Percentiles rank a stretch among this genome's conserved stretches.
Conservation (phyloP, 1,140 invertebrate species). For the Diorhabda elongata region DNA sequence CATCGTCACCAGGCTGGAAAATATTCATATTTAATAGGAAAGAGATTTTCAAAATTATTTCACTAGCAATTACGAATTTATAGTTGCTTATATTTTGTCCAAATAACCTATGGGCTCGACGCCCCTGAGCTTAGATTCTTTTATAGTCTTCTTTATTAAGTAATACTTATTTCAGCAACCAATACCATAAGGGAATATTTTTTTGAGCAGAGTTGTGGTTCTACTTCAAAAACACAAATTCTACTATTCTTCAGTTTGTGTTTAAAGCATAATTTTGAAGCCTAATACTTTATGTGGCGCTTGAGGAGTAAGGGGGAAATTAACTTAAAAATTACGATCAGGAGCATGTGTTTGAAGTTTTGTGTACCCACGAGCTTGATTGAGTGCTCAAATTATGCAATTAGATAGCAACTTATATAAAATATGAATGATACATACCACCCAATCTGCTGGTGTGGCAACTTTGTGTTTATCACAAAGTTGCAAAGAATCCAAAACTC, state of each 20-base stretch:
- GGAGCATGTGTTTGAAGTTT: neutral
- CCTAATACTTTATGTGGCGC: no score
- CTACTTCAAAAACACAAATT: no score
- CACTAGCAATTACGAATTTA: neutral
- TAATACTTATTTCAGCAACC: neutral
- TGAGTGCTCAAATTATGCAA: neutral
- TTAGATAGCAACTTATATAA: neutral
- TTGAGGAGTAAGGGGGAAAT: neutral
- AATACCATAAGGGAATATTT: neutral
- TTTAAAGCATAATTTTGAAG: no score
- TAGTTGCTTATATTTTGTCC: neutral
- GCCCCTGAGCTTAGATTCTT: neutral
- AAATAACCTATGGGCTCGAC: neutral
- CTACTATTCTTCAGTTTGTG: no score
- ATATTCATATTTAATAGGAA: conserved; percentile 19
- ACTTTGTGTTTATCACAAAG: conserved; percentile 72
- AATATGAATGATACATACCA: conserved; percentile 49
- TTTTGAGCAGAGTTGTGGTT: no score
- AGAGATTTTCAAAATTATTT: conserved; percentile 9
- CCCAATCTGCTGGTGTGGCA: conserved; percentile 84
- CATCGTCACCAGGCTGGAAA: conserved; percentile 68
- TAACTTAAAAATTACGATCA: neutral
- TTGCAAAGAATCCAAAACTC: conserved; percentile 85
- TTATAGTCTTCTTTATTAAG: neutral
- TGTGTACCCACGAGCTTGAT: neutral